These are phyloP conservation scores for Conus canariensis DNA, from an alignment of 2,888 invertebrate genomes.

Conservation along the genomic window DNA sequence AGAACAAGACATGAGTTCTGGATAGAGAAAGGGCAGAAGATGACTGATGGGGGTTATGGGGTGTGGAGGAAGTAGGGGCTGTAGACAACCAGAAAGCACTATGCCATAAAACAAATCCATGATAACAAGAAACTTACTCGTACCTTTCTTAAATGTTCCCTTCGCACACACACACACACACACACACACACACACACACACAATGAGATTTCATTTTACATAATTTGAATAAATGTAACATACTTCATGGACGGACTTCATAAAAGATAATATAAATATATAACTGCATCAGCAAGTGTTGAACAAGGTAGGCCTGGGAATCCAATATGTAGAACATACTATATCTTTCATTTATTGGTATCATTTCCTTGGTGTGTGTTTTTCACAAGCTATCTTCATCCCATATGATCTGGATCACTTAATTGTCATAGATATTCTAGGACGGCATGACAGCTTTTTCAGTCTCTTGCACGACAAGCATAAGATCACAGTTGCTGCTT, in stretches of 20 bases:
- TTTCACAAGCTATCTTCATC: no score
- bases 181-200: background rate
- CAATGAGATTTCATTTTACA: slow-evolving; percentile 3
- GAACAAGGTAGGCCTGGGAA: background rate
- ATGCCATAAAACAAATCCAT: background rate
- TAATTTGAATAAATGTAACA: background rate
- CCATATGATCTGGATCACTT: no score
- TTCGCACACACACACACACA: background rate
- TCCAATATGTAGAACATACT: background rate
- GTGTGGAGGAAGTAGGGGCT: no score
- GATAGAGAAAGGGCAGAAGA: background rate
- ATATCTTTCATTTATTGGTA: background rate
- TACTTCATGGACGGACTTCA: background rate
- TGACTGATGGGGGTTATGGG: background rate
- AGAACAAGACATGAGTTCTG: background rate
- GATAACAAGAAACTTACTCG: background rate
- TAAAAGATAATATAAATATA: background rate
- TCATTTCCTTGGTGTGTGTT: no score
- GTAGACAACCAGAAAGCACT: background rate
- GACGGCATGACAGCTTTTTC: no score
- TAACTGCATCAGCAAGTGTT: background rate
- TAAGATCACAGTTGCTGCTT: no score
- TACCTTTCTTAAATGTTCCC: background rate
- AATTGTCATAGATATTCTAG: no score
- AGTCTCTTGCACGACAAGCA: no score